Evolutionary conservation across 2,888 invertebrate species (phyloP).

Genomic region (Epistrophella euchroma): DNA sequence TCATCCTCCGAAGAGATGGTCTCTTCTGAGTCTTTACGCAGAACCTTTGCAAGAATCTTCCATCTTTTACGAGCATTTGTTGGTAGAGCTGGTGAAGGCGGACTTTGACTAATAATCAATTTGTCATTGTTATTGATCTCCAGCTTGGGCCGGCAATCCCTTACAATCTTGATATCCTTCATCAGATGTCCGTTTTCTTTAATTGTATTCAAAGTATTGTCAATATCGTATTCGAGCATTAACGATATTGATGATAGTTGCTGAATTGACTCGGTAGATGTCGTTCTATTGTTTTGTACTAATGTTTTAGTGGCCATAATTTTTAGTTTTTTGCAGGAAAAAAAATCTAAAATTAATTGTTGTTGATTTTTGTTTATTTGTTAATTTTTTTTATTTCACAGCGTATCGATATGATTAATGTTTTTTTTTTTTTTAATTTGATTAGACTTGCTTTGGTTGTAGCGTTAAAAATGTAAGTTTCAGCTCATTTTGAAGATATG

Average conservation of each 20-base stretch:
- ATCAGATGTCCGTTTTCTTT: slow-evolving; percentile 80
- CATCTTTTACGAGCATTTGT: slow-evolving; percentile 88
- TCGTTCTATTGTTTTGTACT: slow-evolving; percentile 69
- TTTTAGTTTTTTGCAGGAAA: slow-evolving; percentile 34
- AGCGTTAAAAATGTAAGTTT: slow-evolving; percentile 3
- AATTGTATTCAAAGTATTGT: slow-evolving; percentile 83
- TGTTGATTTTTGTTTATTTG: slow-evolving; percentile 11
- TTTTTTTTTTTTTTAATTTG: slow-evolving; percentile 59
- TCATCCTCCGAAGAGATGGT: slow-evolving; percentile 82
- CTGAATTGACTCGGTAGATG: slow-evolving; percentile 74
- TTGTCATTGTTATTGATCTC: slow-evolving; percentile 75
- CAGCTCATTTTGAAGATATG: slow-evolving; percentile 39
- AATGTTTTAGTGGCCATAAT: slow-evolving; percentile 72
- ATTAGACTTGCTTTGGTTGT: slow-evolving; percentile 57
- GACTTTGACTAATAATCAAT: slow-evolving; percentile 56
- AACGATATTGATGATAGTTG: slow-evolving; percentile 81
- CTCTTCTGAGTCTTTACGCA: slow-evolving; percentile 84
- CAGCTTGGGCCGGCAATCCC: slow-evolving; percentile 49
- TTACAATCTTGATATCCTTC: slow-evolving; percentile 58
- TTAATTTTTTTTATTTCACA: slow-evolving; percentile 34
- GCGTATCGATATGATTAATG: slow-evolving; percentile 68
- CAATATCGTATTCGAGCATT: slow-evolving; percentile 83
- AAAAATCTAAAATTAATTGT: slow-evolving; percentile 9
- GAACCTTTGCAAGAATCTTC: slow-evolving; percentile 88
- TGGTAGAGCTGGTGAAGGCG: slow-evolving; percentile 81